Conservation (phyloP, 2,797 vertebrate genomes). For the Serranus cabrilla region DNA sequence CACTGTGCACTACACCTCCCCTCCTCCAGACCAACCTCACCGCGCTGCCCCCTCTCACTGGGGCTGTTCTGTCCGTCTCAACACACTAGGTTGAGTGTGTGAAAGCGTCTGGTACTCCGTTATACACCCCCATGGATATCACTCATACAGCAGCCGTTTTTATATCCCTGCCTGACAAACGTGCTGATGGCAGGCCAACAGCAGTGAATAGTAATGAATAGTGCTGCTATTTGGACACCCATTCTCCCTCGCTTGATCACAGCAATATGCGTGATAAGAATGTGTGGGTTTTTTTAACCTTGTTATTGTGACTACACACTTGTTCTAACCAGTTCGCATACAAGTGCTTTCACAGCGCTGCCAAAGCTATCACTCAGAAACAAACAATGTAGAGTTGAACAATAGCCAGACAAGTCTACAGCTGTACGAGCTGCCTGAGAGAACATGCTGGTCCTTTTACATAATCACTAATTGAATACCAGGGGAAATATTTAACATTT, state of each 20-base stretch:
- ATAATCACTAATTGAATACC: constrained; percentile 58
- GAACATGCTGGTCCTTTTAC: constrained; percentile 71
- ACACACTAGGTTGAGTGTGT: constrained; percentile 70
- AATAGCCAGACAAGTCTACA: constrained; percentile 82
- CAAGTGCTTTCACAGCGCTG: constrained; percentile 70
- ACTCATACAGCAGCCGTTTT: constrained; percentile 69
- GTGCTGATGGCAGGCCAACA: constrained; percentile 65
- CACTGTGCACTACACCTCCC: constrained; percentile 56
- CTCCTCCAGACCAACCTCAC: constrained; percentile 59
- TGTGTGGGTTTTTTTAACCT: constrained; percentile 48
- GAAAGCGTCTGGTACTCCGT: constrained; percentile 67
- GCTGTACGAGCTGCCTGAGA: constrained; percentile 74
- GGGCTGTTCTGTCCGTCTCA: constrained; percentile 72
- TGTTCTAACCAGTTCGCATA: constrained; percentile 82
- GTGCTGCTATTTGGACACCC: constrained; percentile 56
- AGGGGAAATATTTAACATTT: constrained; percentile 40
- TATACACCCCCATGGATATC: constrained; percentile 69
- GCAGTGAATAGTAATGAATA: constrained; percentile 64
- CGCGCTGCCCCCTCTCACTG: constrained; percentile 60
- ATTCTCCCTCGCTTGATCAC: constrained; percentile 58
- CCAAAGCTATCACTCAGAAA: constrained; percentile 79
- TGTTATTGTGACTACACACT: constrained; percentile 79
- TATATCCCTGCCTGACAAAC: constrained; percentile 71
- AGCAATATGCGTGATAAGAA: constrained; percentile 71
- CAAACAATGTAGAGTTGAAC: constrained; percentile 81